These are phyloP conservation scores for Apodemia zela DNA, from an alignment of 2,888 invertebrate species.

Conservation along the genomic window DNA sequence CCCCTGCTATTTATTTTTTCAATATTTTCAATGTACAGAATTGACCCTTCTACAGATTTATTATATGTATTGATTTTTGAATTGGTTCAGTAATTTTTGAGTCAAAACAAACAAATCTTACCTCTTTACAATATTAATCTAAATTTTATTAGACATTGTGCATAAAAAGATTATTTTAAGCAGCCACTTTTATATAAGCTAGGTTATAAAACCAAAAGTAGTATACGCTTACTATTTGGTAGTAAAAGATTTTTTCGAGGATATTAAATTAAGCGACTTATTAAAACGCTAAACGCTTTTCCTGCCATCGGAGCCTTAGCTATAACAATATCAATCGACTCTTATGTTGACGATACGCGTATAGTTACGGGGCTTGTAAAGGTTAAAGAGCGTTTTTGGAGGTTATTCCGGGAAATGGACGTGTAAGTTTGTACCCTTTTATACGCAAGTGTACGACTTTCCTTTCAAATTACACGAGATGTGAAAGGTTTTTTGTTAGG, in stretches of 20 bases:
- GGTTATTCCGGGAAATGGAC: slow-evolving; percentile 5
- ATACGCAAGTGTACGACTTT: slow-evolving; percentile 10
- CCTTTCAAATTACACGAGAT: neutral
- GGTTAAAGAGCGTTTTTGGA: slow-evolving; percentile 11
- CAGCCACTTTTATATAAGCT: too few species aligned
- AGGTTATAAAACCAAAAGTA: too few species aligned
- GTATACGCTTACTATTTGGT: neutral
- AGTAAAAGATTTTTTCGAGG: neutral
- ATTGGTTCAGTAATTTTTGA: too few species aligned
- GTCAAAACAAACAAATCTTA: too few species aligned
- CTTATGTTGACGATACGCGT: slow-evolving; percentile 16
- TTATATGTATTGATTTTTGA: too few species aligned
- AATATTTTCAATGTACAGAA: too few species aligned
- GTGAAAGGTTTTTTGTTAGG: neutral
- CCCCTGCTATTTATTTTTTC: too few species aligned
- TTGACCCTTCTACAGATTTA: too few species aligned
- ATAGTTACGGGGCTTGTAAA: slow-evolving; percentile 8
- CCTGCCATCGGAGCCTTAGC: neutral
- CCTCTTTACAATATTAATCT: too few species aligned
- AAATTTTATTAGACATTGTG: too few species aligned
- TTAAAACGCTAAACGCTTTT: neutral
- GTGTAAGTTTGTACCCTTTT: slow-evolving; percentile 10
- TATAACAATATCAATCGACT: slow-evolving; percentile 19
- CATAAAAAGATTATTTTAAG: too few species aligned
- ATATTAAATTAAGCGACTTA: neutral